phyloP scores from a whole-genome alignment of 2,888 invertebrate species.

The Drosophila setosimentum region DNA sequence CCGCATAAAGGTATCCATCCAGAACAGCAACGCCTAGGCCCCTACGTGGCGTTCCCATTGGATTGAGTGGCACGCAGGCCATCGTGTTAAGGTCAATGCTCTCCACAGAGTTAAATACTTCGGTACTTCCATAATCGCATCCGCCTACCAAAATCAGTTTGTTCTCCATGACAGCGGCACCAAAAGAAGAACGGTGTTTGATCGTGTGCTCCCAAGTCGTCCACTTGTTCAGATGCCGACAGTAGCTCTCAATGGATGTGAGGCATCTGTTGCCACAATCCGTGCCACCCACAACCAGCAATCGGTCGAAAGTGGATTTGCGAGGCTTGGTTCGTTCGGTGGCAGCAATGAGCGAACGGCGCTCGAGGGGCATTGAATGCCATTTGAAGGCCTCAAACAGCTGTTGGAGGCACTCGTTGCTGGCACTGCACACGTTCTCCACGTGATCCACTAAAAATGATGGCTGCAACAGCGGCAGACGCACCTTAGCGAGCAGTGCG shows the following conservation, averaged over 20 bases:
- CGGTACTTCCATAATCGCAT: too few relatives aligned
- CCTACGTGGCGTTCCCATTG: too few relatives aligned
- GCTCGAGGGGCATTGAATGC: constrained; percentile 93
- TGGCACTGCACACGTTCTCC: constrained; percentile 88
- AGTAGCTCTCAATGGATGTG: constrained; percentile 92
- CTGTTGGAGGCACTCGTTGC: constrained; percentile 91
- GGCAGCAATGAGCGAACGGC: constrained; percentile 89
- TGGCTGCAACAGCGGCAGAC: constrained; percentile 93
- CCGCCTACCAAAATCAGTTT: too few relatives aligned
- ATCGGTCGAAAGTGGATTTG: constrained; percentile 90
- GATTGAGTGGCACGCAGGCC: too few relatives aligned
- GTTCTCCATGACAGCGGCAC: too few relatives aligned
- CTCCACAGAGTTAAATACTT: too few relatives aligned
- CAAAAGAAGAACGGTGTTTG: too few relatives aligned
- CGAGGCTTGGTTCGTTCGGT: constrained; percentile 94
- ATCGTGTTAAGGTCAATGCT: too few relatives aligned
- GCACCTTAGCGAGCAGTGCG: constrained; percentile 90
- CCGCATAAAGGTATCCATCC: too few relatives aligned
- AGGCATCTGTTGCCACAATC: fast-evolving
- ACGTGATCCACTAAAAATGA: constrained; percentile 96
- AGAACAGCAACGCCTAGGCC: too few relatives aligned
- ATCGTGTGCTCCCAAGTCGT: too few relatives aligned
- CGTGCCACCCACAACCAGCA: constrained; percentile 93
- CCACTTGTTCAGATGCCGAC: constrained; percentile 84
- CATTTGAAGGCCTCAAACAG: constrained; percentile 97